phyloP scores from a whole-genome alignment of 2,113 vertebrate species.

The Actinemys pallida region DNA sequence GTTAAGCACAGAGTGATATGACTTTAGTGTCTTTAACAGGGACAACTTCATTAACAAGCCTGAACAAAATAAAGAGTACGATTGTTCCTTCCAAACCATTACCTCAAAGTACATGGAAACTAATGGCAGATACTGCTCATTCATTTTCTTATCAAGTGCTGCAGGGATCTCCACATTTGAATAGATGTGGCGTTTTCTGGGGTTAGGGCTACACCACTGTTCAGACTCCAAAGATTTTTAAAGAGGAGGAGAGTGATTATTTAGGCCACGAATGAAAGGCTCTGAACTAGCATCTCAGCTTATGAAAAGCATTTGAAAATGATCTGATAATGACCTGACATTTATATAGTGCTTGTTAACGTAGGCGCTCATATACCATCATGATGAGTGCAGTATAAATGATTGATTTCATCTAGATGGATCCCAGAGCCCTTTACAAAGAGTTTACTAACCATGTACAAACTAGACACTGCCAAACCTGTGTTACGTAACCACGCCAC shows the following conservation, averaged over 20 bases:
- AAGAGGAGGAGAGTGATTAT: not conserved
- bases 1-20: not conserved
- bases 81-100: not conserved
- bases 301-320: not conserved
- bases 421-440: not conserved
- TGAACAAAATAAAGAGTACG: not conserved
- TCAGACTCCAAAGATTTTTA: not conserved
- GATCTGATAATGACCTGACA: not conserved
- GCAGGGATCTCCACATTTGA: not conserved
- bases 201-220: not conserved
- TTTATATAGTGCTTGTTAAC: not conserved
- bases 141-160: not conserved
- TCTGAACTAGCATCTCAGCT: not conserved
- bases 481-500: not conserved
- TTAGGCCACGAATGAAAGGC: not conserved
- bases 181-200: not conserved
- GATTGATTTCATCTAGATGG: not conserved
- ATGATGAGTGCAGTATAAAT: not conserved
- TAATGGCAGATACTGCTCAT: not conserved
- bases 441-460: not conserved
- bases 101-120: not conserved
- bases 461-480: not conserved
- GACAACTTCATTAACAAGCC: conserved; percentile 62
- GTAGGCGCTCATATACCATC: not conserved
- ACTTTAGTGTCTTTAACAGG: conserved; percentile 27